Conservation (phyloP, 2,797 vertebrate species). For the Chaunax sp. region DNA sequence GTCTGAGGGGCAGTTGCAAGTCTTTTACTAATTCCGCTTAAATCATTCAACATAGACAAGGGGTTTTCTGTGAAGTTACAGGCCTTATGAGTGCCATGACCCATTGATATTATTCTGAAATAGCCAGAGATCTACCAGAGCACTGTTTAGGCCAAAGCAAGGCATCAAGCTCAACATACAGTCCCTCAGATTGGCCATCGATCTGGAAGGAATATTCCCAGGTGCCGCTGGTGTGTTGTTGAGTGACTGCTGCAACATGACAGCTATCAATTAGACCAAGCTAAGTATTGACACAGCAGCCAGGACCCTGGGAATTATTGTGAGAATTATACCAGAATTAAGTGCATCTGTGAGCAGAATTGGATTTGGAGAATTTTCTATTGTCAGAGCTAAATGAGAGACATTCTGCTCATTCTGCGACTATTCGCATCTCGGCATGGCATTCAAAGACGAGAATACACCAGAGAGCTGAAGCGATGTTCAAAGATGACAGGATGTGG, state of each 20-base stretch:
- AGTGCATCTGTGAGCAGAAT: constrained; percentile 34
- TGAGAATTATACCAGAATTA: constrained; percentile 22
- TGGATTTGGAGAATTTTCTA: constrained; percentile 42
- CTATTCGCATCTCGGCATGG: constrained; percentile 5
- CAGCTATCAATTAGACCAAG: constrained; percentile 50
- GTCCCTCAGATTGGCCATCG: constrained; percentile 57
- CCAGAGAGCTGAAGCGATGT: constrained; percentile 31
- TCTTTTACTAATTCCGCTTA: too few species aligned
- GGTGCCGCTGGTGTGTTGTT: constrained; percentile 23
- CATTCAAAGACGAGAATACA: constrained; percentile 47
- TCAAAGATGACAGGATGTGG: constrained; percentile 56
- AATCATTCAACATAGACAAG: too few species aligned
- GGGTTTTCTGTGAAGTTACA: too few species aligned
- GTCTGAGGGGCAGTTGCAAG: too few species aligned
- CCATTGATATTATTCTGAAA: too few species aligned
- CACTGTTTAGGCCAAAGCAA: background rate
- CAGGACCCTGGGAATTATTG: constrained; percentile 14
- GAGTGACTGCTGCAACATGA: constrained; percentile 56
- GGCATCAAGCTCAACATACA: constrained; percentile 12
- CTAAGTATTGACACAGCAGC: constrained; percentile 38
- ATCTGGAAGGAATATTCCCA: constrained; percentile 66
- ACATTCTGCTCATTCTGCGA: constrained; percentile 33
- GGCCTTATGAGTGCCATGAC: too few species aligned
- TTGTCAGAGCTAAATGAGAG: constrained; percentile 50
- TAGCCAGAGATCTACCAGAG: constrained; percentile 10